Evolutionary conservation across 1,140 invertebrate genomes (phyloP).

Genomic region (Ganaspis sp.): DNA sequence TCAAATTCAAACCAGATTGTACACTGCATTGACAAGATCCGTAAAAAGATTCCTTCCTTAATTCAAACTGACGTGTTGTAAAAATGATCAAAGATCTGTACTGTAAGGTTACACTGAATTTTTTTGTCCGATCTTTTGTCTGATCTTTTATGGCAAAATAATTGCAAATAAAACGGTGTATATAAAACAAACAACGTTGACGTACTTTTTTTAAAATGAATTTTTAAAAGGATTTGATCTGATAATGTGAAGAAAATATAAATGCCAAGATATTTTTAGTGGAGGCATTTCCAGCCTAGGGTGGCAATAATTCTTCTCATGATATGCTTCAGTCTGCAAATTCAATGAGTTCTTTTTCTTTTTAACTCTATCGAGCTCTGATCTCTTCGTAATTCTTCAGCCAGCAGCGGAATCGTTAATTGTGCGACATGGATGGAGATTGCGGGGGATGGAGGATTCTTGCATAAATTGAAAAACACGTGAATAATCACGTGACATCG

Average conservation of each 20-base stretch:
- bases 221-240: not conserved
- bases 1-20: no score
- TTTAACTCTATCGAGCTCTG: conserved; percentile 27
- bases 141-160: not conserved
- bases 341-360: conserved; percentile 16
- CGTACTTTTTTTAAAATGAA: not conserved
- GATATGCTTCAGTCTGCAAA: conserved; percentile 28
- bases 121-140: no score
- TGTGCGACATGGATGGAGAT: conserved; percentile 22
- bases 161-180: not conserved
- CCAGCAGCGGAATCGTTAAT: conserved; percentile 22
- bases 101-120: no score
- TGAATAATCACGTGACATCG: conserved; percentile 30
- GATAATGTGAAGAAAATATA: not conserved
- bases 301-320: conserved; percentile 27
- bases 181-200: not conserved
- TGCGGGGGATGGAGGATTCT: conserved; percentile 28
- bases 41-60: no score
- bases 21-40: no score
- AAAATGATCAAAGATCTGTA: no score
- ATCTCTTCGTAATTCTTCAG: conserved; percentile 19
- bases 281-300: not conserved
- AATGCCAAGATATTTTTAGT: conserved; percentile 9
- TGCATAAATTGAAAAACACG: conserved; percentile 29
- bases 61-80: no score